Evolutionary conservation across 1,140 invertebrate genomes (phyloP), one percentile per base, ranked within the genome.

Genomic region (Capitella teleta): DNA sequence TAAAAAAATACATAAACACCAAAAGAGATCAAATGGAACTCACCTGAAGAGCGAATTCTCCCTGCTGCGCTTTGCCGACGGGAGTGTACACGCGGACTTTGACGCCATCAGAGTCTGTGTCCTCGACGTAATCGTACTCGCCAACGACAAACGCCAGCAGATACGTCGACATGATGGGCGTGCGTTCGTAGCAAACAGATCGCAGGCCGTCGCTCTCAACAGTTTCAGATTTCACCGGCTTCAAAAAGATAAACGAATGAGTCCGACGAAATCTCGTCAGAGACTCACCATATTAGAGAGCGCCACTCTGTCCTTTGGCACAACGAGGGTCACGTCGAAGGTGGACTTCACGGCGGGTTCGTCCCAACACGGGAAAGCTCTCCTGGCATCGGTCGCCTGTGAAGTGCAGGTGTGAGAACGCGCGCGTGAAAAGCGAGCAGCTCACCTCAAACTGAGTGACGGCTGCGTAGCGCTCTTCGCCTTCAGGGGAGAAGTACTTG

Each of bases 321-420:
- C 84, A 56, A 82, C 77, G 3, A 97, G 70, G 0, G 82, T 83
- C 41, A 98, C 85, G 67, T 92, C 84, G 77, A 97, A 98, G 2
- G 87, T 91, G 4, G 91, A 86, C 72, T 97, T 98, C 6, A 90
- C 78, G 10, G 88, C 86, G 30, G 93, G 93, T 68, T 97, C 93
- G 74, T 97, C 93, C 90, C 90, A 97, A 70, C 92, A 96, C 6
- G 93, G 92, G 63, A 98, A 96, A 63, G 89, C 91, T 56, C 86
- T 75, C 47, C 92, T 76, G 16, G 91, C 92, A 79, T 94, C 88
- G 23, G 88, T 92, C 0, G 91, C 77, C 75, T 93, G 19, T 6
- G 6, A 44, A 6, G 25, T 19, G 10, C 10, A 8, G n/a, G n/a
- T n/a, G n/a, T n/a, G n/a, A n/a, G n/a, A n/a, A n/a, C n/a, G n/a